Evolutionary conservation across 2,888 invertebrate genomes (phyloP), one percentile per base, ranked within the genome.

Genomic region (Petrolisthes manimaculis): DNA sequence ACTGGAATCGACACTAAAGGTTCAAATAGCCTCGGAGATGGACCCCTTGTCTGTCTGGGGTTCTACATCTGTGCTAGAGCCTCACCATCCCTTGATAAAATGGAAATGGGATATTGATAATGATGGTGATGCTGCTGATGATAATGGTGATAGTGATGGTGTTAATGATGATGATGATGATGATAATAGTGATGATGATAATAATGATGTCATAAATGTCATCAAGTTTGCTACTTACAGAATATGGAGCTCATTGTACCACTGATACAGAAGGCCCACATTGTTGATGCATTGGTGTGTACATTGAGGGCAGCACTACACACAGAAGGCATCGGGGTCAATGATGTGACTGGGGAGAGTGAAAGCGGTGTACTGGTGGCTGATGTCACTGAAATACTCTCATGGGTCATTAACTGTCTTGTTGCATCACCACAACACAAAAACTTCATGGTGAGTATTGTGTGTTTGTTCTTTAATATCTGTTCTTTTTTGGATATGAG

Each of bases 371-470:
- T 89, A 14, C 75, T 89, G 53, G 85, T 89, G 51, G 80, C 86
- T 4, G 89, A 89, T 78, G 82, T 89, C 24, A 89, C 87, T 5
- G 89, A 87, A 61, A 89, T 89, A 37, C 83, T 89, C 51, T 89
- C 87, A 18, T 89, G 87, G 84, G 75, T 89, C 5, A 77, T 89
- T 12, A 87, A 89, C 74, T 82, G 80, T 67, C 85, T 89, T 24
- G 89, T 89, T 37, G 84, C 89, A 9, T 87, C 88, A 55, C 75
- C 80, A 18, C 84, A 84, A 61, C 88, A 88, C 75, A 88, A 84
- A 53, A 82, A 88, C 80, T 88, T 84, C 54, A 81, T 88, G 88
- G 88, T 88, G 8, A 53, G 88, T 88, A 69, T 37, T 37, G 37
- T 37, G 37, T 37, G 37, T 37, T 37, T 37, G 37, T 37, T 37